Evolutionary conservation across 2,888 invertebrate genomes (phyloP).

Genomic region (Nemotelus pantherinus): DNA sequence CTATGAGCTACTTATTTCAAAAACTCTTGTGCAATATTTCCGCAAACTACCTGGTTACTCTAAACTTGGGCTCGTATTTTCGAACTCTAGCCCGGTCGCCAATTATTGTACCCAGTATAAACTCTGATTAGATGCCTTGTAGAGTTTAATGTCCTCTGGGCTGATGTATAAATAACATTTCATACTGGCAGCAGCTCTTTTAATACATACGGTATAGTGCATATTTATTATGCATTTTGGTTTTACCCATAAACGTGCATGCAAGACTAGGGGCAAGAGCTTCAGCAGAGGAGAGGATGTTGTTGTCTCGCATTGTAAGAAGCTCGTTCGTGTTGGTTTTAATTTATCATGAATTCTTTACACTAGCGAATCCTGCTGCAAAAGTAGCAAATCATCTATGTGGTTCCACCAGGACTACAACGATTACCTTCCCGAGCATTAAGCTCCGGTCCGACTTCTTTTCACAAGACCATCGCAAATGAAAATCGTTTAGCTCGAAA

Average conservation of each 20-base stretch:
- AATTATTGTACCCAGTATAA: background rate
- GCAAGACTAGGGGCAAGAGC: constrained; percentile 2
- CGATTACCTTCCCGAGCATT: background rate
- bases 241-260: background rate
- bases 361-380: background rate
- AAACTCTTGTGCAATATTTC: too few species aligned
- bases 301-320: constrained; percentile 27
- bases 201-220: background rate
- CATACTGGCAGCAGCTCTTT: background rate
- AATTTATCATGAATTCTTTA: constrained; percentile 41
- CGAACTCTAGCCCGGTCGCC: too few species aligned
- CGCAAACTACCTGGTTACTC: too few species aligned
- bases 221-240: constrained; percentile 19
- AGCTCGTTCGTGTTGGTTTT: constrained; percentile 37
- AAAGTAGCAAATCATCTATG: background rate
- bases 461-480: too few species aligned
- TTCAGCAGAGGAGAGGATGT: constrained; percentile 1
- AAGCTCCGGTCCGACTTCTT: background rate
- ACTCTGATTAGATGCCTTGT: constrained; percentile 35
- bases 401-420: background rate
- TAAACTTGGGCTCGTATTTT: too few species aligned
- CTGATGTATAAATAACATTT: constrained; percentile 30
- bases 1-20: too few species aligned
- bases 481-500: constrained; percentile 4
- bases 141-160: background rate